Evolutionary conservation across 2,113 vertebrate genomes (phyloP), one percentile per base, ranked within the genome.

Genomic region (Phalacrocorax aristotelis): DNA sequence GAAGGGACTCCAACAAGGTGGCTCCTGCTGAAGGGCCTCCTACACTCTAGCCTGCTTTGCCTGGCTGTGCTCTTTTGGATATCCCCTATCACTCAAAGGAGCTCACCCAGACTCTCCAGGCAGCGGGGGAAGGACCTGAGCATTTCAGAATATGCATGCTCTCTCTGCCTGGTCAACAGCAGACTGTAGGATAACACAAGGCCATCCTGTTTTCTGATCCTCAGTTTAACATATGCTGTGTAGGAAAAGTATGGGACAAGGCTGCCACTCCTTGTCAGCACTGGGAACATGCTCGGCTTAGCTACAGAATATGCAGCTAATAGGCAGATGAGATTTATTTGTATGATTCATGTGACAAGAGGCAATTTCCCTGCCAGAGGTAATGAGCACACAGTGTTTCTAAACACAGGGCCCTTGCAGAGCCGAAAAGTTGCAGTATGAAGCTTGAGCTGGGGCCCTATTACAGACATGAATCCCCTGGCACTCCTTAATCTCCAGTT

Each of bases 221-320:
- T 57, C 29, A 15, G 27, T 76, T 90, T 71, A 44, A 60, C 12
- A 4, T 8, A 7, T 0, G 1, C 18, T 57, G 4, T 38, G 18
- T 29, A 42, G 21, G 42, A 10, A 44, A 81, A 62, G 9, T 16
- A 34, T 42, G 29, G 40, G 54, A 65, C 76, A 81, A 97, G 79
- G 46, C 93, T 95, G 93, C 91, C 93, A 77, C 91, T 90, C 64
- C 76, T 95, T 77, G 91, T 90, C 46, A 15, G 68, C 60, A 4
- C 49, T 23, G 64, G 57, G 83, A 95, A 89, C 72, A 14, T 3
- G 55, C 22, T 61, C 32, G 77, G 34, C 57, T 30, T 65, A 32
- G 30, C 70, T 69, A 15, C 69, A 64, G 30, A 72, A 10, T 15
- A 20, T 23, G 40, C 82, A 76, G 51, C 22, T n/a, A 26, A 54